Evolutionary conservation across 2,113 vertebrate species (phyloP).

Genomic region (Thunnus thynnus): DNA sequence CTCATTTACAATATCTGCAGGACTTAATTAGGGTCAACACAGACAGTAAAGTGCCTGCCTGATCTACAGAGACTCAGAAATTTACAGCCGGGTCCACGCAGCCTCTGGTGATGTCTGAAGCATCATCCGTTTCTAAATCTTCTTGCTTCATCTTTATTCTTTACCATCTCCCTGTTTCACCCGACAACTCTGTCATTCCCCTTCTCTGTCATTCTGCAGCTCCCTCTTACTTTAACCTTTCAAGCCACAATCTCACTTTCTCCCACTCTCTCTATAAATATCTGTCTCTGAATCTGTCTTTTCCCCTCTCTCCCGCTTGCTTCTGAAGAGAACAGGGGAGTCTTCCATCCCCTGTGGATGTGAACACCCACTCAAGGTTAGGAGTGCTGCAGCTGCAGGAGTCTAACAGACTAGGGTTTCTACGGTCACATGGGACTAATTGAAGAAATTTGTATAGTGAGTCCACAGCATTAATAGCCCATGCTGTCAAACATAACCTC

Average conservation of each 20-base stretch:
- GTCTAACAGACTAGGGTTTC: constrained; percentile 35
- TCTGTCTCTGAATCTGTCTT: constrained; percentile 61
- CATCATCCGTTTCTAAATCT: constrained; percentile 46
- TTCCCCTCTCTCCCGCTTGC: constrained; percentile 12
- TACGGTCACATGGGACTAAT: constrained; percentile 28
- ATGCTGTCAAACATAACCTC: constrained; percentile 29
- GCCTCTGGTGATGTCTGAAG: constrained; percentile 46
- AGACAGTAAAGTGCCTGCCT: constrained; percentile 54
- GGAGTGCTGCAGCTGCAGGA: constrained; percentile 53
- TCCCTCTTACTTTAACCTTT: constrained; percentile 70
- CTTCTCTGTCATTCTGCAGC: constrained; percentile 46
- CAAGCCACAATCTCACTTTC: constrained; percentile 68
- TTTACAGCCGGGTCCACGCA: constrained; percentile 36
- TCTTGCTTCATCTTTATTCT: constrained; percentile 57
- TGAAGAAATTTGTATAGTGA: constrained; percentile 33
- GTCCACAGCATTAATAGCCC: constrained; percentile 22
- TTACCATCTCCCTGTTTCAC: constrained; percentile 39
- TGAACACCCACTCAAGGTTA: constrained; percentile 78
- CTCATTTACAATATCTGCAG: constrained; percentile 63
- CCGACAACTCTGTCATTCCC: constrained; percentile 47
- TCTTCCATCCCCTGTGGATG: constrained; percentile 71
- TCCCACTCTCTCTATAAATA: constrained; percentile 79
- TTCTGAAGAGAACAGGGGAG: constrained; percentile 65
- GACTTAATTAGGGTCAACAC: constrained; percentile 71
- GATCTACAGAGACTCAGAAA: constrained; percentile 54